Conservation (phyloP, 92 coral and sea anemone genomes). For the Zoanthus gigantus region DNA sequence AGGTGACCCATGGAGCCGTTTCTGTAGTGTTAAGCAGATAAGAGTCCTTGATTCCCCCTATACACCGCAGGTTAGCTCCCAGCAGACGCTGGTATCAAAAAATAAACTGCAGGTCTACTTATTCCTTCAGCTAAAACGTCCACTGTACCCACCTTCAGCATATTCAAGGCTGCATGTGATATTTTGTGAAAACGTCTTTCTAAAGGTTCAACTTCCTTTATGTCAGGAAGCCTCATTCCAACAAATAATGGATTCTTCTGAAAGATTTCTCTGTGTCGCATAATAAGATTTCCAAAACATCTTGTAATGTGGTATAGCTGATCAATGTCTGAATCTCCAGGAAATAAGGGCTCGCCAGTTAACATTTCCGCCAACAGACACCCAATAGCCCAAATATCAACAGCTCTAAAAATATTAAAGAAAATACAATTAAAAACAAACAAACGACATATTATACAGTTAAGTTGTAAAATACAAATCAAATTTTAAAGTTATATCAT, state of each 20-base stretch:
- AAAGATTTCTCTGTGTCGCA: conserved; percentile 91
- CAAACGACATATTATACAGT: too few species aligned
- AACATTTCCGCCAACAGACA: conserved; percentile 95
- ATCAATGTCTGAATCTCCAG: conserved; percentile 99
- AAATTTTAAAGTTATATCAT: too few species aligned
- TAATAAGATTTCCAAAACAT: conserved; percentile 93
- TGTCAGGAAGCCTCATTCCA: conserved; percentile 96
- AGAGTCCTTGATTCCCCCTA: too few species aligned
- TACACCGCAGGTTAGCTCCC: too few species aligned
- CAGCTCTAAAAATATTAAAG: conserved; percentile 70
- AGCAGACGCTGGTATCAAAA: too few species aligned
- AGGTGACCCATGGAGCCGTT: too few species aligned
- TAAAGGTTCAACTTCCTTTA: conserved; percentile 93
- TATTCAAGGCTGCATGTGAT: conserved; percentile 79
- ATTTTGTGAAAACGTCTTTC: conserved; percentile 87
- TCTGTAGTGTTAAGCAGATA: too few species aligned
- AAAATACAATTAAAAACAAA: too few species aligned
- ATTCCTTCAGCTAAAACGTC: too few species aligned
- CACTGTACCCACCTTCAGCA: conserved; percentile 72
- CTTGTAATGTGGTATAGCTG: conserved; percentile 94
- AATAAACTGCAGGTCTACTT: too few species aligned
- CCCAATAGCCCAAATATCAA: conserved; percentile 99
- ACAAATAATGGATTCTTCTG: conserved; percentile 92
- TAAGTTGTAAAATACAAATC: too few species aligned
- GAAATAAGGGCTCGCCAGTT: conserved; percentile 98